phyloP scores from a whole-genome alignment of 2,113 vertebrate genomes.

The Callipepla squamata region DNA sequence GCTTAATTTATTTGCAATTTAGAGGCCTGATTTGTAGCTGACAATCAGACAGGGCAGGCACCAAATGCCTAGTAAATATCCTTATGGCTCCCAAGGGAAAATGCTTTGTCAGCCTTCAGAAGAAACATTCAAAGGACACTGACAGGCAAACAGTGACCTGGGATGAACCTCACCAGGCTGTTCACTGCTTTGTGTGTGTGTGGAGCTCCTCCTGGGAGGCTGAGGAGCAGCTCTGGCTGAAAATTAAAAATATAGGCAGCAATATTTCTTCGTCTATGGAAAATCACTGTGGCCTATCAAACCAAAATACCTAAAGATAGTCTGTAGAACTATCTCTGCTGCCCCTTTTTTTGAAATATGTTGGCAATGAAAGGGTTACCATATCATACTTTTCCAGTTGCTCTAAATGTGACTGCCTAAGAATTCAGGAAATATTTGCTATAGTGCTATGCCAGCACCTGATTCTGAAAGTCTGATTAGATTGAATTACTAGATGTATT shows the following conservation, averaged over 20 bases:
- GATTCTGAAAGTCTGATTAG: slow-evolving; percentile 61
- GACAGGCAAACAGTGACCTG: not conserved
- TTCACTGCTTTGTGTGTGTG: not conserved
- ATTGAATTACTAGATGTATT: slow-evolving; percentile 56
- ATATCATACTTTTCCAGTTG: not conserved
- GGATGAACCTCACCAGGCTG: not conserved
- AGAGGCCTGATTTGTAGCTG: not conserved
- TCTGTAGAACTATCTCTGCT: not conserved
- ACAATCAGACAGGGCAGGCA: not conserved
- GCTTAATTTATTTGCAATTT: not conserved
- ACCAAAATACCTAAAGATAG: not conserved
- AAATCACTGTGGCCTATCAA: not conserved
- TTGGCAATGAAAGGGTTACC: slow-evolving; percentile 42
- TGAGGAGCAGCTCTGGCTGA: not conserved
- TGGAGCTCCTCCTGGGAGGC: not conserved
- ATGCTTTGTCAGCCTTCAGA: not conserved
- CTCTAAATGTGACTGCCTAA: slow-evolving; percentile 18
- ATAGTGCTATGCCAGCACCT: slow-evolving; percentile 35
- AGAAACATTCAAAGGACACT: not conserved
- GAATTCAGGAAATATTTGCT: slow-evolving; percentile 60
- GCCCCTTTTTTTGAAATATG: not conserved
- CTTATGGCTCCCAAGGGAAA: not conserved
- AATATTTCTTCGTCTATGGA: not conserved
- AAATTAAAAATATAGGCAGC: not conserved
- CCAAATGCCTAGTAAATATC: not conserved